These are phyloP conservation scores for Sisor rabdophorus DNA, from an alignment of 2,113 vertebrate species.

Conservation along the genomic window DNA sequence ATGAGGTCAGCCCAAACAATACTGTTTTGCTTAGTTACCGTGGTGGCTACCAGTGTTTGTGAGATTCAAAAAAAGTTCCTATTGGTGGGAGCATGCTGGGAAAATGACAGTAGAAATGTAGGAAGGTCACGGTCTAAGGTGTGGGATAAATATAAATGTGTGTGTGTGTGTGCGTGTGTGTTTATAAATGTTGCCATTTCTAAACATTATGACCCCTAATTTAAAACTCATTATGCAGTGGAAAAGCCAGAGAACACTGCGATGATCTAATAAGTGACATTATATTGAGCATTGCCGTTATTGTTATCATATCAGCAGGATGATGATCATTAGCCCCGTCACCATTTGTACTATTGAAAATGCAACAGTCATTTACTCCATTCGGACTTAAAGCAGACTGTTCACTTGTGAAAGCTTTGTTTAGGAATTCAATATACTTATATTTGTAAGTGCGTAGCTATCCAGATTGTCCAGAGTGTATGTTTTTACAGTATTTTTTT, in stretches of 20 bases:
- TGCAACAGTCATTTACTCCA: background rate
- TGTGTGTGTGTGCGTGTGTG: background rate
- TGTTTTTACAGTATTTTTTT: too few species aligned
- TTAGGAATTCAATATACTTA: background rate
- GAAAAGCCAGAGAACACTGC: background rate
- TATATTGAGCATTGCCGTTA: slow-evolving; percentile 2
- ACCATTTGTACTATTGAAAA: background rate
- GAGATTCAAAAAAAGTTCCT: slow-evolving; percentile 55
- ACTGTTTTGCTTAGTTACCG: slow-evolving; percentile 66
- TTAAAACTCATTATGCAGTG: background rate
- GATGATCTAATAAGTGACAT: background rate
- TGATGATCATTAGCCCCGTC: background rate
- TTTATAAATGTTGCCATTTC: slow-evolving; percentile 1
- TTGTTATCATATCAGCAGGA: background rate
- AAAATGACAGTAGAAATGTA: slow-evolving; percentile 20
- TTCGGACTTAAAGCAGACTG: background rate
- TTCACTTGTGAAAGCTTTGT: background rate
- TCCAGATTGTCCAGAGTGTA: too few species aligned
- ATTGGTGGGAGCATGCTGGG: slow-evolving; percentile 18
- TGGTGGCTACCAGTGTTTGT: slow-evolving; percentile 43
- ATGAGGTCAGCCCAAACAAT: slow-evolving; percentile 67
- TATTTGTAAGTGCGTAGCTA: too few species aligned
- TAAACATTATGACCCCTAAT: background rate
- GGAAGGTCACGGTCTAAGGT: slow-evolving; percentile 7
- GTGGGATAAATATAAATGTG: background rate